A percentile compares a stretch with the other conserved stretches of the same genome.
These are phyloP conservation scores for Megathymus violae DNA, from an alignment of 1,140 invertebrate species.

Conservation along the genomic window DNA sequence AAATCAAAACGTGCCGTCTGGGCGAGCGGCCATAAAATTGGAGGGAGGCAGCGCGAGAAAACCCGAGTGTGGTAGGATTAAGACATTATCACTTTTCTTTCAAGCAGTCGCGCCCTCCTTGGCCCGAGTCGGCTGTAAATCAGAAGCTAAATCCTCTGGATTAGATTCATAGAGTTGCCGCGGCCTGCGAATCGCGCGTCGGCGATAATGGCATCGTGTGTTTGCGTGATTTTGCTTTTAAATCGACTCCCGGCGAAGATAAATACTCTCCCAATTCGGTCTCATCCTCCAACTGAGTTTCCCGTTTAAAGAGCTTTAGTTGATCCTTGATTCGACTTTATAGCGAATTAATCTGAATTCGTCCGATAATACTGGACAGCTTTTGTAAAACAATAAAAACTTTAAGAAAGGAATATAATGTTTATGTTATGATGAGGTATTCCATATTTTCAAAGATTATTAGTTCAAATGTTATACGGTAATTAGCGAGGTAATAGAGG, in stretches of 20 bases:
- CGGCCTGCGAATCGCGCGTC: slow-evolving; percentile 75
- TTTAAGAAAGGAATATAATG: slow-evolving; percentile 10
- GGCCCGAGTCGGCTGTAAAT: slow-evolving; percentile 79
- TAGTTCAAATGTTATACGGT: too few relatives aligned
- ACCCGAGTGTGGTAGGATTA: slow-evolving; percentile 82
- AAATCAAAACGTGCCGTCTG: slow-evolving; percentile 83
- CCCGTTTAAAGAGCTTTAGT: slow-evolving; percentile 69
- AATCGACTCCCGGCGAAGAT: slow-evolving; percentile 78
- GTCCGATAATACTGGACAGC: slow-evolving; percentile 61
- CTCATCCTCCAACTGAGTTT: slow-evolving; percentile 61
- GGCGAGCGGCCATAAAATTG: slow-evolving; percentile 79
- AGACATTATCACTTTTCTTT: slow-evolving; percentile 85
- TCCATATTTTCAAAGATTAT: too few relatives aligned
- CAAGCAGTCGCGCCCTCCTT: slow-evolving; percentile 73
- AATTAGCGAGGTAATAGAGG: too few relatives aligned
- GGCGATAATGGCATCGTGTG: slow-evolving; percentile 79
- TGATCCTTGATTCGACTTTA: slow-evolving; percentile 60
- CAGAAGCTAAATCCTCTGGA: slow-evolving; percentile 82
- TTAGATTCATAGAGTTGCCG: slow-evolving; percentile 83
- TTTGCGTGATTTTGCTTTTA: slow-evolving; percentile 82
- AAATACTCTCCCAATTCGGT: slow-evolving; percentile 78
- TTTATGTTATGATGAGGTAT: too few relatives aligned
- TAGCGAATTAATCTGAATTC: slow-evolving; percentile 61
- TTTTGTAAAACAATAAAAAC: slow-evolving; percentile 28
- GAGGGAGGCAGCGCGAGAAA: slow-evolving; percentile 53